These are phyloP conservation scores for Nipponia nippon DNA, from an alignment of 2,113 vertebrate species.

Conservation along the genomic window DNA sequence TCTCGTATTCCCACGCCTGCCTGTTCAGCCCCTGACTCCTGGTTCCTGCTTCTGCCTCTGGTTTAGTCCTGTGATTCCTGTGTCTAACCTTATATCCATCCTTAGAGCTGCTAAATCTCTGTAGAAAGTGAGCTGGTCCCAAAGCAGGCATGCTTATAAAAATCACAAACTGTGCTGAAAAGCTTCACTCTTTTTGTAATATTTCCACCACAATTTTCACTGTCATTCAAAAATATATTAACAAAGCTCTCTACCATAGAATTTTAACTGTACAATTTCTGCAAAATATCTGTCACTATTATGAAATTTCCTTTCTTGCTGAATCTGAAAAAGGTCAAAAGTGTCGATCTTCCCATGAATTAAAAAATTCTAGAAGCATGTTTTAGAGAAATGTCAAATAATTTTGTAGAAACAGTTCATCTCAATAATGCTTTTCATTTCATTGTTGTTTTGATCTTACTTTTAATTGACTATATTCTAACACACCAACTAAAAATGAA, in stretches of 20 bases:
- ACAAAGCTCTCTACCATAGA: not conserved
- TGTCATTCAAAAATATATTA: not conserved
- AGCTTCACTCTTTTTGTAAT: not conserved
- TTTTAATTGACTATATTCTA: not conserved
- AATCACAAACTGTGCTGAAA: not conserved
- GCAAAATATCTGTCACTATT: not conserved
- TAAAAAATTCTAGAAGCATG: not conserved
- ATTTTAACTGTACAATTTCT: not conserved
- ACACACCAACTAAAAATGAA: not conserved
- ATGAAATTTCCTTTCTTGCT: not conserved
- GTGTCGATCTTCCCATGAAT: not conserved
- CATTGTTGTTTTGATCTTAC: not conserved
- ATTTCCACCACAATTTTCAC: not conserved
- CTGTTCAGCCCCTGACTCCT: not conserved
- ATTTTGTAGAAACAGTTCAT: not conserved
- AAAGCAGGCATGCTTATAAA: not conserved
- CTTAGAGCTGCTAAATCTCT: not conserved
- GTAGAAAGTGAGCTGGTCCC: not conserved
- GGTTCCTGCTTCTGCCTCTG: not conserved
- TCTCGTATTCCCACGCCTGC: not conserved
- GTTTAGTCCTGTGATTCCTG: not conserved
- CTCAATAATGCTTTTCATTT: not conserved
- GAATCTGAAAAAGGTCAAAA: not conserved
- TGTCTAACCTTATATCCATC: not conserved
- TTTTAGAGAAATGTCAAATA: not conserved